Evolutionary conservation across 2,888 invertebrate genomes (phyloP).

Genomic region (Xanthorhoe spadicearia): DNA sequence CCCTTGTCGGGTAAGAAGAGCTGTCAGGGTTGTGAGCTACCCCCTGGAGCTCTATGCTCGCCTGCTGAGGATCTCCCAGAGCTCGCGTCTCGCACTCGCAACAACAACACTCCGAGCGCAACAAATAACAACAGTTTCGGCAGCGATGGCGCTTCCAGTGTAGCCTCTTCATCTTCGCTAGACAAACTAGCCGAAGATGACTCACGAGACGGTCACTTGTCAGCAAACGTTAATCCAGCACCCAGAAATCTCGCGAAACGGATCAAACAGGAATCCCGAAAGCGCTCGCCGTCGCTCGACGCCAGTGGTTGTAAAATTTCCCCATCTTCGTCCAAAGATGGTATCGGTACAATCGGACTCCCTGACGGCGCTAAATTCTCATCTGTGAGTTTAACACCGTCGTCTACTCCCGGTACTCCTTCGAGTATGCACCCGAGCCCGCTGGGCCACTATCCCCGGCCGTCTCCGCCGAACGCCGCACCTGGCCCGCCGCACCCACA

Average conservation of each 20-base stretch:
- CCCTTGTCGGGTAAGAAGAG: constrained; percentile 87
- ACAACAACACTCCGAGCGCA: constrained; percentile 92
- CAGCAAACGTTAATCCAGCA: constrained; percentile 83
- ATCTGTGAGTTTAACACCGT: constrained; percentile 86
- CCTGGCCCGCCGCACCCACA: constrained; percentile 85
- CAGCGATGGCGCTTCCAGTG: constrained; percentile 91
- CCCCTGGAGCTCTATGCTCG: constrained; percentile 86
- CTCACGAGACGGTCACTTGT: constrained; percentile 89
- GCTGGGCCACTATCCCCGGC: constrained; percentile 87
- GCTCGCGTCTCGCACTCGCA: constrained; percentile 88
- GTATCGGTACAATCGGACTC: constrained; percentile 70
- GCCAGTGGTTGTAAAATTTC: constrained; percentile 73
- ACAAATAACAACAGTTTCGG: constrained; percentile 91
- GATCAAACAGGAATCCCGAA: constrained; percentile 83
- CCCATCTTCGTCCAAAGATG: constrained; percentile 84
- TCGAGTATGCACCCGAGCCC: constrained; percentile 87
- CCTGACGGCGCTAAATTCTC: constrained; percentile 86
- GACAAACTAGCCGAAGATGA: constrained; percentile 91
- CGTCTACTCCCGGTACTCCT: constrained; percentile 87
- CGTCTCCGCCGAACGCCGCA: constrained; percentile 89
- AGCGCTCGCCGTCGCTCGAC: constrained; percentile 84
- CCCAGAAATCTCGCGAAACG: constrained; percentile 80
- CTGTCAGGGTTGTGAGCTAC: constrained; percentile 91
- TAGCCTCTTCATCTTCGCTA: constrained; percentile 86
- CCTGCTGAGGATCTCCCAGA: constrained; percentile 89